Evolutionary conservation across 2,888 invertebrate genomes (phyloP), one percentile per base, ranked within the genome.

Genomic region (Hanleya hanleyi): DNA sequence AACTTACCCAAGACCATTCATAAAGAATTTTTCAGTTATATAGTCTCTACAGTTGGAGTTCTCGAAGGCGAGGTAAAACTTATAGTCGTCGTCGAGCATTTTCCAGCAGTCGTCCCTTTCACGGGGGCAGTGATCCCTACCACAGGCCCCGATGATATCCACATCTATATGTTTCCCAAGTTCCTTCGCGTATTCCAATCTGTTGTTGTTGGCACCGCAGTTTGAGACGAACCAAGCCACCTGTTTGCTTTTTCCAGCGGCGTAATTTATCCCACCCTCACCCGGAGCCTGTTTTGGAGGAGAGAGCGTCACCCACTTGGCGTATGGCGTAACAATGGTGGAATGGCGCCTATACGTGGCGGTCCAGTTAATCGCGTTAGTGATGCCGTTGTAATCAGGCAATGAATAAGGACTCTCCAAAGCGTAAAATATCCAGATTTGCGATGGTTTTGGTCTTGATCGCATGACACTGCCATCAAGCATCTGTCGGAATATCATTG

Each of bases 181-280:
- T 96, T 95, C 73, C 94, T 67, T 93, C 15, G 97, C 97, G 91
- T 95, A 97, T 81, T 95, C 94, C 77, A 97, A 92, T 18, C 97
- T 93, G 7, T 95, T 94, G 90, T 97, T 97, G 69, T 96, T 93
- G 3, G 97, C 96, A 79, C 95, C 96, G 89, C 97, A 97, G 91
- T 97, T 97, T 50, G 97, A 97, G 70, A 97, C 97, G 91, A 97
- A 97, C 97, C 97, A 97, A 72, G 97, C 97, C 9, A 97, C 86
- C 95, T 93, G 95, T 91, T 95, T 96, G 65, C 96, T 96, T 90
- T 97, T 97, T 89, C 96, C 96, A 0, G 96, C 96, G 41, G 75
- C 75, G 64, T 38, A 81, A 66, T 80, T 77, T 15, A 15, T 61
- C 33, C 64, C 15, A 26, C 36, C 64, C 12, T 3, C n/a, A 9